Evolutionary conservation across 1,140 invertebrate genomes (phyloP).

Genomic region (Chironomus striatipennis): DNA sequence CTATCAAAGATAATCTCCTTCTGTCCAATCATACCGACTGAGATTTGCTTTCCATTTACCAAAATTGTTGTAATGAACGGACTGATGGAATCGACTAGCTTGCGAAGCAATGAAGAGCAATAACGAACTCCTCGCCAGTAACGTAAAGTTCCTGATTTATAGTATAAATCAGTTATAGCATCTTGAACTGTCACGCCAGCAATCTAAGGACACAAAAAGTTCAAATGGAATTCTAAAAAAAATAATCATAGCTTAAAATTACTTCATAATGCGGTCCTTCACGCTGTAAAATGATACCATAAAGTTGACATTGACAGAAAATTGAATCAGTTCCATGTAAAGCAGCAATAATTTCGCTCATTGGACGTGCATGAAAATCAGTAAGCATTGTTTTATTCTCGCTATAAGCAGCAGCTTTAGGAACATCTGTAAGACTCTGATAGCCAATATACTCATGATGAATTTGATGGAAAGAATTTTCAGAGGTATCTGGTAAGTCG

Average conservation of each 20-base stretch:
- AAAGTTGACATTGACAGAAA: conserved; percentile 71
- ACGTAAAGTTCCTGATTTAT: conserved; percentile 74
- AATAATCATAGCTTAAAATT: conserved; percentile 24
- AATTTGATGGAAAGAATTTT: conserved; percentile 73
- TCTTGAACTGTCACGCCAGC: conserved; percentile 56
- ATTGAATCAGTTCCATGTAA: conserved; percentile 61
- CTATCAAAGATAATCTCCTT: conserved; percentile 95
- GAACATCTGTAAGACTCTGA: conserved; percentile 93
- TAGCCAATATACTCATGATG: conserved; percentile 91
- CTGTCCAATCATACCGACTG: conserved; percentile 87
- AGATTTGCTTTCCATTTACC: conserved; percentile 95
- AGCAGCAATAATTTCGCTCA: conserved; percentile 63
- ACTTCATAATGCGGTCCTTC: conserved; percentile 73
- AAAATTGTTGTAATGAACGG: conserved; percentile 95
- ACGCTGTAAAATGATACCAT: conserved; percentile 72
- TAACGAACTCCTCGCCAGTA: conserved; percentile 93
- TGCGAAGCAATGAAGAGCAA: conserved; percentile 83
- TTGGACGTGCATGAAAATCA: conserved; percentile 44
- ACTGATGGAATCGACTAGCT: conserved; percentile 95
- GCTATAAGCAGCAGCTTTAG: conserved; percentile 64
- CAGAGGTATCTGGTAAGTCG: conserved; percentile 58
- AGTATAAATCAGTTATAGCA: conserved; percentile 70
- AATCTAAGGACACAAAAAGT: conserved; percentile 33
- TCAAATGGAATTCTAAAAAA: conserved; percentile 40
- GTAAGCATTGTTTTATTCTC: conserved; percentile 52